These are phyloP conservation scores for Pantherophis vulpinus DNA, from an alignment of 2,797 vertebrate genomes.

Conservation along the genomic window DNA sequence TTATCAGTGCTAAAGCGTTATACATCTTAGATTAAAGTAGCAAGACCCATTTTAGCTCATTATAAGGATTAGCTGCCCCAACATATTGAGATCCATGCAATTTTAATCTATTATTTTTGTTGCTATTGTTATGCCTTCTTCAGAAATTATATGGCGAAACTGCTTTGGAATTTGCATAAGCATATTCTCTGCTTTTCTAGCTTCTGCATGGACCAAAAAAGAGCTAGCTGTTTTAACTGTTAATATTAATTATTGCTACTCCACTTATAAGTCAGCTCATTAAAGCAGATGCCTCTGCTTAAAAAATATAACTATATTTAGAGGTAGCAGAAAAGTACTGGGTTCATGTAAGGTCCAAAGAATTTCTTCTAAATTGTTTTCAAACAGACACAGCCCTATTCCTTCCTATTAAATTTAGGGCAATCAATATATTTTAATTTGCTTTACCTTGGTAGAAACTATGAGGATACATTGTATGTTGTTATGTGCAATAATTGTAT, in stretches of 20 bases:
- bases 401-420: not conserved
- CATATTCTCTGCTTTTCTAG: not conserved
- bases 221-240: not conserved
- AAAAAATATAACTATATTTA: not conserved
- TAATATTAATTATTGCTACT: not conserved
- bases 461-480: not conserved
- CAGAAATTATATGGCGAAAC: not conserved
- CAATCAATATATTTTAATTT: not conserved
- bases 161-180: not conserved
- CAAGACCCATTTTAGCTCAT: not conserved
- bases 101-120: not conserved
- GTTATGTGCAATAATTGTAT: not conserved
- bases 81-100: not conserved
- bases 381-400: not conserved
- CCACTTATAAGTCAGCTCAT: not conserved
- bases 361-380: not conserved
- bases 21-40: not conserved
- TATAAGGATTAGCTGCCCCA: not conserved
- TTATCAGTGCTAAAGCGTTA: not conserved
- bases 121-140: not conserved
- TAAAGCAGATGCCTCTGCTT: not conserved
- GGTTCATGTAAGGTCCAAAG: not conserved
- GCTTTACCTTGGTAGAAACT: not conserved
- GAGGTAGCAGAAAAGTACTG: not conserved
- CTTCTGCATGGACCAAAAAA: not conserved